Evolutionary conservation across 37 sponge, comb jelly and placozoan genomes (phyloP).

Genomic region (Spongilla lacustris): DNA sequence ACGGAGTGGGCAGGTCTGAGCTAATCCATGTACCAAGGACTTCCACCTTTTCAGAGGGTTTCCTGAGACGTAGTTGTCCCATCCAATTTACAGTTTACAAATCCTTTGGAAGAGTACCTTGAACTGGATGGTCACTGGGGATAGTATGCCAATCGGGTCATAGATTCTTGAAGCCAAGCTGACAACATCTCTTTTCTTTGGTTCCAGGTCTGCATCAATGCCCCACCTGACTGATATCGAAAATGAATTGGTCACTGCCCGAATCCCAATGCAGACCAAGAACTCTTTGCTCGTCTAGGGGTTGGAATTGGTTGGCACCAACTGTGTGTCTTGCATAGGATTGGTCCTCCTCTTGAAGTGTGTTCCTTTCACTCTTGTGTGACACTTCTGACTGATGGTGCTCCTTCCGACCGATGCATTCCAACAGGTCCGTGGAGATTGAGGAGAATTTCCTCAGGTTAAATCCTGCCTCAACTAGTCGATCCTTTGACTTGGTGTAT

Average conservation of each 20-base stretch:
- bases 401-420: background rate
- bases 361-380: no score
- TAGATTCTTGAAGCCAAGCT: background rate
- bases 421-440: conserved; percentile 6
- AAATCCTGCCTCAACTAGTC: conserved; percentile 22
- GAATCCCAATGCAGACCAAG: background rate
- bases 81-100: no score
- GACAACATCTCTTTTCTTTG: conserved; percentile 2
- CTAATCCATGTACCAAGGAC: background rate
- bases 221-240: background rate
- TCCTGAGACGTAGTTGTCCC: background rate
- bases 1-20: background rate
- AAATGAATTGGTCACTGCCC: background rate
- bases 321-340: background rate
- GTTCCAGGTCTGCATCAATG: background rate
- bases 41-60: background rate
- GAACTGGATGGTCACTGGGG: background rate
- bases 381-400: no score
- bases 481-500: conserved; percentile 19
- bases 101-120: background rate
- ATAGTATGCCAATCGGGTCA: conserved; percentile 12
- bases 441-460: conserved; percentile 47
- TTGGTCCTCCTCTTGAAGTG: no score
- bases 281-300: background rate
- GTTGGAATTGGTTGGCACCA: background rate